phyloP scores from a whole-genome alignment of 2,888 invertebrate species.

The Athetis lepigone region DNA sequence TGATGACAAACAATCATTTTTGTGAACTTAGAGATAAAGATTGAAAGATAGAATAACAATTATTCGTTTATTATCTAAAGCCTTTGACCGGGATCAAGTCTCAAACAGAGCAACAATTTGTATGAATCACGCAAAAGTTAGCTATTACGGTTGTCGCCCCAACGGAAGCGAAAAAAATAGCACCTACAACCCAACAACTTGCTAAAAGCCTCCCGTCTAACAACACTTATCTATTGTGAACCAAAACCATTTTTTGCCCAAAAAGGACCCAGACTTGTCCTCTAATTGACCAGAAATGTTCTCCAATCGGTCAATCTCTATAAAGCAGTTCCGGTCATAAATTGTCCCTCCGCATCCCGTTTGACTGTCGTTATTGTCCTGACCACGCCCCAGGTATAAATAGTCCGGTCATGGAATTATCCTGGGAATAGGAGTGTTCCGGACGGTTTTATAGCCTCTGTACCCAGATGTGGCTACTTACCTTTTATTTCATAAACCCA shows the following conservation, averaged over 20 bases:
- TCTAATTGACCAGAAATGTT: constrained; percentile 66
- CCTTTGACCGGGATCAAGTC: too few relatives aligned
- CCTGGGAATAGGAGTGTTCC: constrained; percentile 58
- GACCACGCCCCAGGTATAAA: constrained; percentile 74
- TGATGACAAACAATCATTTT: too few relatives aligned
- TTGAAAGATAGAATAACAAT: too few relatives aligned
- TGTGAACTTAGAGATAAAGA: not conserved
- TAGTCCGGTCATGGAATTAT: constrained; percentile 66
- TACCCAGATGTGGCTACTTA: constrained; percentile 30
- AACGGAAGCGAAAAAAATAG: constrained; percentile 56
- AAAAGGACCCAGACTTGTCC: constrained; percentile 38
- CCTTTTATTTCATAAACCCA: constrained; percentile 26
- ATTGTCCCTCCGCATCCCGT: constrained; percentile 83
- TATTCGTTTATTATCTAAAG: too few relatives aligned
- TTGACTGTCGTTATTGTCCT: constrained; percentile 79
- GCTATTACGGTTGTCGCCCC: not conserved
- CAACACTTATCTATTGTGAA: constrained; percentile 47
- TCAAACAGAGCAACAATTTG: not conserved
- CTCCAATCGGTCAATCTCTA: constrained; percentile 81
- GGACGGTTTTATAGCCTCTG: constrained; percentile 50
- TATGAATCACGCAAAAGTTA: not conserved
- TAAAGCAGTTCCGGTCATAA: constrained; percentile 86
- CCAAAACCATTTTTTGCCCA: constrained; percentile 52
- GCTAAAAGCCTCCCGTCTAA: constrained; percentile 59
- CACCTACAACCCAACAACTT: constrained; percentile 40